phyloP scores from a whole-genome alignment of 2,888 invertebrate species.

The Operophtera brumata region DNA sequence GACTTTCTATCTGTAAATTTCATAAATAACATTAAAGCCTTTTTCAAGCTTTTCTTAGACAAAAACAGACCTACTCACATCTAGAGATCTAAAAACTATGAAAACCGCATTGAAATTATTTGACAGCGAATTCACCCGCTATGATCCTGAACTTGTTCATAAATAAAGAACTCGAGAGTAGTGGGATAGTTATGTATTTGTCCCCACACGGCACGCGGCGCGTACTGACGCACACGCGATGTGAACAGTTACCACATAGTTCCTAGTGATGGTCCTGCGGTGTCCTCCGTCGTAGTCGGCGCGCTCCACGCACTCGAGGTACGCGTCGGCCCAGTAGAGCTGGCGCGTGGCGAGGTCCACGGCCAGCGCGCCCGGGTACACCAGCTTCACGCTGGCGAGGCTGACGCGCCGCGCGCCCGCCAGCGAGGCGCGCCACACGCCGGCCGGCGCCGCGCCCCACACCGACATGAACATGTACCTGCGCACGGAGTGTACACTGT shows the following conservation, averaged over 20 bases:
- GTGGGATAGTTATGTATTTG: too few species aligned
- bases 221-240: too few species aligned
- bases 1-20: too few species aligned
- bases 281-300: conserved; percentile 87
- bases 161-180: too few species aligned
- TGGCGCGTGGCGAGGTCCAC: conserved; percentile 85
- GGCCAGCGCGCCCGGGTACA: conserved; percentile 87
- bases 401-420: conserved; percentile 81
- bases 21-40: too few species aligned
- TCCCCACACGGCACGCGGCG: too few species aligned
- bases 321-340: conserved; percentile 91
- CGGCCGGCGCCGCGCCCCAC: conserved; percentile 84
- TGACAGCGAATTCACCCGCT: too few species aligned
- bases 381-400: conserved; percentile 85
- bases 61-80: too few species aligned
- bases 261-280: conserved; percentile 81
- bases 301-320: conserved; percentile 88
- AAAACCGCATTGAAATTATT: too few species aligned
- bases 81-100: too few species aligned
- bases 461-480: conserved; percentile 88
- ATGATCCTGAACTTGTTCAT: too few species aligned
- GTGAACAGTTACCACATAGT: conserved; percentile 66
- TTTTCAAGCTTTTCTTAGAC: too few species aligned
- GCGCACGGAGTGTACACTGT: conserved; percentile 40
- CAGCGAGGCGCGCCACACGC: conserved; percentile 83